These are phyloP conservation scores for Pantherophis vulpinus DNA, from an alignment of 2,797 vertebrate species.

Conservation along the genomic window DNA sequence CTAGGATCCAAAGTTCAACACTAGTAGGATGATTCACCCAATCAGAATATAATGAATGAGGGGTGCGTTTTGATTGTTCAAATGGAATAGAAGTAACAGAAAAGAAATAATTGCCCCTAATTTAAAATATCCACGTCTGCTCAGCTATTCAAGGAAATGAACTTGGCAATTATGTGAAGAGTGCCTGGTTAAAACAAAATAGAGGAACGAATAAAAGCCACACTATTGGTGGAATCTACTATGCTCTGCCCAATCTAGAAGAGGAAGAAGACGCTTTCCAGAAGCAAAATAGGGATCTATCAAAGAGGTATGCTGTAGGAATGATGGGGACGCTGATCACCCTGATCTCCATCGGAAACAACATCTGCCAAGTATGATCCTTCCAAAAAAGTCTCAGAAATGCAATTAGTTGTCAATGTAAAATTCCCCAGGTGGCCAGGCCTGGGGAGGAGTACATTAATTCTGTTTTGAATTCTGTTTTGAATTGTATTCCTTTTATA, in stretches of 20 bases:
- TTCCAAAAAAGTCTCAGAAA: neutral
- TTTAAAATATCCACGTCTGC: neutral
- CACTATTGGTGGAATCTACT: neutral
- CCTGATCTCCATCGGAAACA: neutral
- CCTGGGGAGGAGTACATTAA: neutral
- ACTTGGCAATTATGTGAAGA: neutral
- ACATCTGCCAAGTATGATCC: neutral
- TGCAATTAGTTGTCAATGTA: neutral
- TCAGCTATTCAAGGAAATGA: neutral
- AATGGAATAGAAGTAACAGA: neutral
- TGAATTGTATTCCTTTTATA: neutral
- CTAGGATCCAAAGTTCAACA: neutral
- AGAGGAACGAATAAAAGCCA: neutral
- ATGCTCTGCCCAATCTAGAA: neutral
- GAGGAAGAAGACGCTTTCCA: neutral
- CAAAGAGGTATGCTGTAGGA: neutral
- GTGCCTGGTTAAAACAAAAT: neutral
- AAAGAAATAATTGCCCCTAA: neutral
- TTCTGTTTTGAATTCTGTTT: neutral
- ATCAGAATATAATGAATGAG: neutral
- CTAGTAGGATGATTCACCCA: neutral
- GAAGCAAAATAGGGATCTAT: neutral
- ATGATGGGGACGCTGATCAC: neutral
- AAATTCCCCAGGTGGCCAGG: neutral
- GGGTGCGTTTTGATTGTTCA: neutral